Percentiles rank a stretch among this genome's conserved stretches.
Evolutionary conservation across 2,797 vertebrate species (phyloP).

Genomic region (Carapus acus): DNA sequence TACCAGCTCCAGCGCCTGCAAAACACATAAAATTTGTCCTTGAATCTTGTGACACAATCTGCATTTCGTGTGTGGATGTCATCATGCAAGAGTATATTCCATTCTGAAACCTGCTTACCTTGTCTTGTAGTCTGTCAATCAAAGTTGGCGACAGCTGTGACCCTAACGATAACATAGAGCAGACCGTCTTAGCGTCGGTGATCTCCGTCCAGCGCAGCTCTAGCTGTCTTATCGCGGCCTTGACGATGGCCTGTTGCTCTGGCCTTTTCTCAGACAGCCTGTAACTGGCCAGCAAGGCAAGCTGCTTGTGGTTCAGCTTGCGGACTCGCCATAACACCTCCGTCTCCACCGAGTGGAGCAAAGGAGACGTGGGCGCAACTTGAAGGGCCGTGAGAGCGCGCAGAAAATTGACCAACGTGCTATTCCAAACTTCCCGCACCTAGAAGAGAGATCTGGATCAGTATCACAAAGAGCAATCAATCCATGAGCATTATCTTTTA

Average conservation of each 20-base stretch:
- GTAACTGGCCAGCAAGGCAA: constrained; percentile 68
- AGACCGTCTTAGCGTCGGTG: constrained; percentile 64
- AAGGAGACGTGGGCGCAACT: constrained; percentile 20
- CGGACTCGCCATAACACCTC: constrained; percentile 86
- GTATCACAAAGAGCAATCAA: no score
- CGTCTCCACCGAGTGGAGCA: constrained; percentile 74
- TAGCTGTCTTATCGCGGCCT: constrained; percentile 73
- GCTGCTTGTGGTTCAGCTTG: constrained; percentile 72
- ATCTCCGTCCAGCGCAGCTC: constrained; percentile 92
- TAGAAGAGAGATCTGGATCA: constrained; percentile 57
- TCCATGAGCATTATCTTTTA: no score
- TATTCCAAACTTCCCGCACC: constrained; percentile 75
- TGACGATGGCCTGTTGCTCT: constrained; percentile 50
- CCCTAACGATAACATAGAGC: constrained; percentile 68
- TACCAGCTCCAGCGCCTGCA: constrained; percentile 83
- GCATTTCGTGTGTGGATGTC: no score
- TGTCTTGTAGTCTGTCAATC: constrained; percentile 86
- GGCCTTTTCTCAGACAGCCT: constrained; percentile 10
- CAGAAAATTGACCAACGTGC: constrained; percentile 70
- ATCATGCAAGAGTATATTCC: no score
- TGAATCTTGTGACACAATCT: neutral
- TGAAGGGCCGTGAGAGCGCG: constrained; percentile 68
- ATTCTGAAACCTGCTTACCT: constrained; percentile 68
- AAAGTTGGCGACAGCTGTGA: constrained; percentile 65
- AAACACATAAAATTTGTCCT: neutral